phyloP scores from a whole-genome alignment of 2,888 invertebrate species.

The Oxycera nigricornis region DNA sequence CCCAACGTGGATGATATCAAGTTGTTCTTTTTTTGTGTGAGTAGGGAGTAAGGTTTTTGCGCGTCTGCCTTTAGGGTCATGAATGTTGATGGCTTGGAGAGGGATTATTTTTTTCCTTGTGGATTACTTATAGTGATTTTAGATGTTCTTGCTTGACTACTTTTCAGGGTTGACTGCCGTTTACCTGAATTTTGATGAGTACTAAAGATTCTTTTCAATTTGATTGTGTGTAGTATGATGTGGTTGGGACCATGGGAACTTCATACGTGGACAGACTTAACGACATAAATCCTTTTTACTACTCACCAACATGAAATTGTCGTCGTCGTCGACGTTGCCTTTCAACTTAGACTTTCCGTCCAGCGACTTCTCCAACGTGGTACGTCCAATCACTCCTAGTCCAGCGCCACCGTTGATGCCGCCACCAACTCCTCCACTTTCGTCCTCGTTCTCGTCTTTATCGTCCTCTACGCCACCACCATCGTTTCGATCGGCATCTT shows the following conservation, averaged over 20 bases:
- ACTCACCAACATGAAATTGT: conserved; percentile 36
- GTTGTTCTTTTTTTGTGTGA: not conserved
- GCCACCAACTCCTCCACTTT: conserved; percentile 53
- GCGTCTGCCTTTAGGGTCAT: no score
- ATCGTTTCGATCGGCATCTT: conserved; percentile 61
- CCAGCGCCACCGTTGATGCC: conserved; percentile 57
- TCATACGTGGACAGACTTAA: not conserved
- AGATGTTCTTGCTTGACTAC: conserved; percentile 6
- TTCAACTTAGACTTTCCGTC: conserved; percentile 53
- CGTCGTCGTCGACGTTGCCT: conserved; percentile 18
- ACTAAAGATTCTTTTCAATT: no score
- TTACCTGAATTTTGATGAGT: not conserved
- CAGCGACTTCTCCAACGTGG: conserved; percentile 53
- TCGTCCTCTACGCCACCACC: conserved; percentile 49
- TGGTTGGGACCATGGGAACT: not conserved
- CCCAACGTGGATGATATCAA: not conserved
- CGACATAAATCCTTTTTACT: not conserved
- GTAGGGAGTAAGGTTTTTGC: no score
- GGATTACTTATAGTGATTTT: not conserved
- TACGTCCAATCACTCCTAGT: conserved; percentile 58
- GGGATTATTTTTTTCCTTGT: no score
- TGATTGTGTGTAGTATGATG: not conserved
- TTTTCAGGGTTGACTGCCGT: not conserved
- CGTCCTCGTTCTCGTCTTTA: conserved; percentile 54
- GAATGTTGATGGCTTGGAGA: not conserved